Base-by-base conservation (phyloP, 2,888 invertebrate species). In the Cacoxenus indagator region DNA sequence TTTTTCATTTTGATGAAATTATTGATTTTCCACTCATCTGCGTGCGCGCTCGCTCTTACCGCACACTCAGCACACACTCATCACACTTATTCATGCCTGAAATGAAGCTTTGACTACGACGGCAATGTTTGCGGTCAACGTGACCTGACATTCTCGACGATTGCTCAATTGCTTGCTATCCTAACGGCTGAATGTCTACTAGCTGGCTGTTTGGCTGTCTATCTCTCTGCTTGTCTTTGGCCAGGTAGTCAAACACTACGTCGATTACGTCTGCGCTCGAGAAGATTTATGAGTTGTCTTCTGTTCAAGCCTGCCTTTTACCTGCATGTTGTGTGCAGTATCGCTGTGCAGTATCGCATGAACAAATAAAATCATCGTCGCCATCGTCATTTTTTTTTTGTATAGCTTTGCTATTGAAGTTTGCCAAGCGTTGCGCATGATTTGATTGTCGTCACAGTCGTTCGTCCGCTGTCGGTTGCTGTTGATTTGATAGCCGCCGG, bases 1-100 rank as follows among this genome's bases (percentile, higher is more conserved):
- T 82, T 82, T 84, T 82, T 84, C 83, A 82, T 84, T 83, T 70
- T 73, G 74, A 78, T 84, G 83, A 82, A 82, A 83, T 84, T 82
- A 82, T 82, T 82, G 82, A 82, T 82, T 82, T 83, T 76, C 26
- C 11, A 14, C 55, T n/a, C n/a, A n/a, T n/a, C n/a, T n/a, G n/a
- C 55, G 14, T 55, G 24, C 26, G 6, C 24, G 26, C 55, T 55
- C 17, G 14, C 14, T 55, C 24, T 14, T 14, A 14, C 55, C 55
- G 19, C 26, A 26, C 55, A 26, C 27, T 55, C 27, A 27, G 3
- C 55, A 55, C 6, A 14, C 55, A 14, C 27, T 22, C 6, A 17
- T 22, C 17, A 27, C 48, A 8, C 4, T 46, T 46, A 1, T n/a
- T 46, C n/a, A 6, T 48, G n/a, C 48, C 6, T n/a, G n/a, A n/a